A percentile compares a stretch with the other conserved stretches of the same genome.
Conservation (phyloP, 2,113 vertebrate genomes). For the Xiphorhynchus elegans region DNA sequence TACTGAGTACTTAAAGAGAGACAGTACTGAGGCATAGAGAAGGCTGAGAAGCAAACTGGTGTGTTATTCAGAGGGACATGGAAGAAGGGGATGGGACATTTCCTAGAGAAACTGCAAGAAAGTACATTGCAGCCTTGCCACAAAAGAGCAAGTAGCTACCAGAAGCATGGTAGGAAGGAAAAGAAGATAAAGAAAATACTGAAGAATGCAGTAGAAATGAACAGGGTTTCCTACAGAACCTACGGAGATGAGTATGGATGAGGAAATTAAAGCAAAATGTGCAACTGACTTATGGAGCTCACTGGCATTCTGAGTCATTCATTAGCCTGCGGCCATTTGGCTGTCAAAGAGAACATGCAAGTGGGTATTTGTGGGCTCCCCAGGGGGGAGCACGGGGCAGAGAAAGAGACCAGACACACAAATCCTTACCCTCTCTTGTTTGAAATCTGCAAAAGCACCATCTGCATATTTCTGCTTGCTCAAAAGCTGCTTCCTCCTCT, state of each 20-base stretch:
- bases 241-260: conserved; percentile 25
- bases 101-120: neutral
- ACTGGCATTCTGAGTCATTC: conserved; percentile 71
- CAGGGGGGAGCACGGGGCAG: conserved; percentile 23
- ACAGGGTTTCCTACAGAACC: neutral
- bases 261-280: conserved; percentile 69
- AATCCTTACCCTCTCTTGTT: conserved; percentile 89
- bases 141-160: conserved; percentile 41
- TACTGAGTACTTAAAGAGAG: neutral
- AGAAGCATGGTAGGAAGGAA: conserved; percentile 36
- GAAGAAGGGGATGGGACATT: neutral
- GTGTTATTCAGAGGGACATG: neutral
- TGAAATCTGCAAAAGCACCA: conserved; percentile 82
- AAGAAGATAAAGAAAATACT: conserved; percentile 46
- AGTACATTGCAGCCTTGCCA: conserved; percentile 28
- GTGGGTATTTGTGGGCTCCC: conserved; percentile 53
- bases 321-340: conserved; percentile 68
- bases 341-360: conserved; percentile 73
- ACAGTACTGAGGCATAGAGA: neutral
- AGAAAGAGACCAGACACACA: conserved; percentile 44
- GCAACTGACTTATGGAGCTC: conserved; percentile 72
- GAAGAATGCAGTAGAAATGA: conserved; percentile 15
- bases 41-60: neutral
- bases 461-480: conserved; percentile 88
- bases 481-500: conserved; percentile 89